A percentile compares a stretch with the other conserved stretches of the same genome.
These are phyloP conservation scores for Amblyjoppa fuscipennis DNA, from an alignment of 2,888 invertebrate genomes.

Conservation along the genomic window DNA sequence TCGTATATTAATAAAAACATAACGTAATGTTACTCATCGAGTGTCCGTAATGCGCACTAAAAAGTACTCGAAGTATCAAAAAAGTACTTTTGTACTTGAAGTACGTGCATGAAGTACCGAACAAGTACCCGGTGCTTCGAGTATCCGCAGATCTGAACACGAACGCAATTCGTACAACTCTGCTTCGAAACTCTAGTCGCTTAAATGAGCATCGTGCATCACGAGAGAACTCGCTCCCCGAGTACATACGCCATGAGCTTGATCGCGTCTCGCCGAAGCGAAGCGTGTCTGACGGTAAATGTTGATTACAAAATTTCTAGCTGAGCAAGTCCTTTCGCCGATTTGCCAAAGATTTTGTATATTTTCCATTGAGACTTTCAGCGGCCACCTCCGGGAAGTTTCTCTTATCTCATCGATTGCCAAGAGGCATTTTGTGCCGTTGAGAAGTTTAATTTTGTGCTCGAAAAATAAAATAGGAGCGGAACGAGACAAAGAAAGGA, in stretches of 20 bases:
- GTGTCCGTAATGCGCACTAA: too few relatives aligned
- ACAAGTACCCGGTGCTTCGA: too few relatives aligned
- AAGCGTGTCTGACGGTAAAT: not conserved
- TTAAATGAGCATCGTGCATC: constrained; percentile 14
- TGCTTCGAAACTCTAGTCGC: constrained; percentile 27
- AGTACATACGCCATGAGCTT: constrained; percentile 4
- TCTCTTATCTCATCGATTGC: too few relatives aligned
- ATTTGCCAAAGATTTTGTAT: not conserved
- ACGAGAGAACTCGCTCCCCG: constrained; percentile 17
- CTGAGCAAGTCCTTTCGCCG: not conserved
- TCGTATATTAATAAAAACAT: too few relatives aligned
- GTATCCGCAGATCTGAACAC: too few relatives aligned
- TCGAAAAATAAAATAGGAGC: too few relatives aligned
- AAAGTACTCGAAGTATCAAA: too few relatives aligned
- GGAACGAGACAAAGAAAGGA: constrained; percentile 1
- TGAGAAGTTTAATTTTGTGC: not conserved
- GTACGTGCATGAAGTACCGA: too few relatives aligned
- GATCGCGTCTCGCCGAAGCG: constrained; percentile 10
- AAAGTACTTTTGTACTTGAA: too few relatives aligned
- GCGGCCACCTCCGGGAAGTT: too few relatives aligned
- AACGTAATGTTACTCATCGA: too few relatives aligned
- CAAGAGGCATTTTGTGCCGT: not conserved
- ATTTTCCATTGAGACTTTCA: not conserved
- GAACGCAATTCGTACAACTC: constrained; percentile 7
- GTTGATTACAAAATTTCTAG: not conserved